Evolutionary conservation across 2,113 vertebrate genomes (phyloP).

Genomic region (Oncorhynchus kisutch): DNA sequence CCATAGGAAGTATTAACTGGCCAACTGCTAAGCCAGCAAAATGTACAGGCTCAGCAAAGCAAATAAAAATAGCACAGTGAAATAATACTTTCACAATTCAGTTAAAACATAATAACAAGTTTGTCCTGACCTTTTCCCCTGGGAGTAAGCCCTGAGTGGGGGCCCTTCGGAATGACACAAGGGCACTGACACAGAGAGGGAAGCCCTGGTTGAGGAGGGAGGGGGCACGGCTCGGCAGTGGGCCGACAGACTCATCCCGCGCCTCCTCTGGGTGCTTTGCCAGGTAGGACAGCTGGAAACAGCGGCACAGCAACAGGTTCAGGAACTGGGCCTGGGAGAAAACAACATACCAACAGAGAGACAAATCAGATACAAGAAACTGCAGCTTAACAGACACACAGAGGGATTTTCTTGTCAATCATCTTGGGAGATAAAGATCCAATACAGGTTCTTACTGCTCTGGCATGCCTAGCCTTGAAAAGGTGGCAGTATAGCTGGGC

Average conservation of each 20-base stretch:
- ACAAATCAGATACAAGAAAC: neutral
- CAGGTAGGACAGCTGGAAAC: slow-evolving; percentile 89
- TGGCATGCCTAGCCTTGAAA: slow-evolving; percentile 81
- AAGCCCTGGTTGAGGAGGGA: slow-evolving; percentile 84
- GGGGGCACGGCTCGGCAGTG: slow-evolving; percentile 43
- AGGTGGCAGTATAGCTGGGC: slow-evolving; percentile 89
- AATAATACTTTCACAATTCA: neutral
- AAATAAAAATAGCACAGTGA: neutral
- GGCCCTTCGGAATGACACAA: slow-evolving; percentile 89
- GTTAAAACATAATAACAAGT: neutral
- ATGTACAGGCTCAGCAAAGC: neutral
- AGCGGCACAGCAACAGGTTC: slow-evolving; percentile 91
- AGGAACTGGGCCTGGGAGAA: slow-evolving; percentile 82
- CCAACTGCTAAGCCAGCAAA: neutral
- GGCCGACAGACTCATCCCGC: slow-evolving; percentile 29
- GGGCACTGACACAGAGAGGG: slow-evolving; percentile 86
- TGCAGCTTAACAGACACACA: neutral
- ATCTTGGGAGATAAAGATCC: neutral
- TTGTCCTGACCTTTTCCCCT: slow-evolving; percentile 67
- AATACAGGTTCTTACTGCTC: slow-evolving; percentile 61
- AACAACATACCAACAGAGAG: neutral
- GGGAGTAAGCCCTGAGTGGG: slow-evolving; percentile 65
- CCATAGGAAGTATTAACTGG: neutral
- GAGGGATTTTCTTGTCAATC: no score
- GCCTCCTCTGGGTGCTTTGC: slow-evolving; percentile 83